Base-by-base conservation (phyloP, 2,888 invertebrate genomes). In the Temnothorax unifasciatus region DNA sequence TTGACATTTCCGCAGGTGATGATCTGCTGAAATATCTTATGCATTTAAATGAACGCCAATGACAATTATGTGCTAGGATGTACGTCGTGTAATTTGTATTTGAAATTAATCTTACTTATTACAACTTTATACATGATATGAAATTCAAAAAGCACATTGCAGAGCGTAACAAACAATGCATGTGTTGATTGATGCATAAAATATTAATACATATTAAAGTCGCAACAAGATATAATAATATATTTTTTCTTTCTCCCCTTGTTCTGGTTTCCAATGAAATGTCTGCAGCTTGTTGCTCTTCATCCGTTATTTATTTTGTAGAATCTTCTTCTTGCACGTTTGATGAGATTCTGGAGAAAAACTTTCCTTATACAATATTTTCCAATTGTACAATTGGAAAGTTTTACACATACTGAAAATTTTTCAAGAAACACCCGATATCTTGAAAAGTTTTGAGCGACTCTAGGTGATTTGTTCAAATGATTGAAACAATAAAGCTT, bases 1-100 rank as follows among this genome's bases (percentile, higher is more conserved):
- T 38, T 64, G 13, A 76, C 52, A 21, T 54, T 77, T 69, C 59
- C 8, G 38, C 47, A 21, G 38, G 8, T 29, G 29, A 11, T 21
- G 50, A 76, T 64, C 21, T 47, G 38, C 6, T 21, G 21, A 47
- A 68, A 13, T 61, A 25, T 71, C 71, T 59, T 47, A 71, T 71
- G 59, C 59, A 81, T 81, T 79, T 71, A 59, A 71, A 81, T 81
- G 59, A 61, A 38, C 13, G 4, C 8, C 18, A 18, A 38, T 34
- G 59, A 29, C 47, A 47, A 57, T 61, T 34, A 47, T 44, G 0
- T 15, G 25, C 15, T 18, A 25, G 0, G 13, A n/a, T 29, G 13
- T 34, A 74, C 18, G 29, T 64, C 25, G 6, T 15, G 18, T 25
- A 25, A 29, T 57, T 44, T 25, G 15, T 21, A 15, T 29, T 44